Evolutionary conservation across 2,113 vertebrate genomes (phyloP), one percentile per base, ranked within the genome.

Genomic region (human (Homo sapiens)): DNA sequence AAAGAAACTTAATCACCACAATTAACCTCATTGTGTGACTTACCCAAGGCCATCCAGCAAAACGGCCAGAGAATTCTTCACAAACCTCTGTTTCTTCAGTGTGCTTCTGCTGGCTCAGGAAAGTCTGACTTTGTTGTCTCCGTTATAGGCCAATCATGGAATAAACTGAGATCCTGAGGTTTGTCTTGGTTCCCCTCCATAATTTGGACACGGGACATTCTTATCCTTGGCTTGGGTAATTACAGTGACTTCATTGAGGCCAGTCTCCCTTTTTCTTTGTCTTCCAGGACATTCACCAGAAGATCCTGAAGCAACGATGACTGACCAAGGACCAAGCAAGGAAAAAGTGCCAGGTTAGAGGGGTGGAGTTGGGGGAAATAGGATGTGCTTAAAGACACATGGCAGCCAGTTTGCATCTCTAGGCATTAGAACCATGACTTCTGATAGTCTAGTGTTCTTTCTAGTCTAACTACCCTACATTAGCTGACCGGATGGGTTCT

Each of bases 71-170:
- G 27, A 30, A 5, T 1, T 38, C 52, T 64, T 61, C 25, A 8
- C 45, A 57, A 10, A 3, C 6, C 89, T 83, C 66, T 66, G 43
- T 35, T 20, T 90, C 6, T 23, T 85, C 12, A 0, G 32, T 30
- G 8, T 30, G 20, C 5, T 18, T 6, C 10, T 17, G 14, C 6
- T 27, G 70, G 13, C 17, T 0, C 10, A n/a, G 8, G n/a, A 45
- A 30, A 27, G 5, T 75, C n/a, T 43, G 3, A 50, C 61, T 52
- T 40, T 35, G 14, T 4, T 3, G 6, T 30, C 52, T 25, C 38
- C 3, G 1, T 13, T 59, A n/a, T 1, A 27, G 35, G 48, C 3
- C 2, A 4, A 9, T 4, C 8, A 0, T 0, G 68, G 82, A 5
- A 32, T 76, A 20, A 38, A 83, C 48, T 9, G 22, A n/a, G 18